Evolutionary conservation across 2,888 invertebrate species (phyloP).

Genomic region (Lasioglossum vierecki): DNA sequence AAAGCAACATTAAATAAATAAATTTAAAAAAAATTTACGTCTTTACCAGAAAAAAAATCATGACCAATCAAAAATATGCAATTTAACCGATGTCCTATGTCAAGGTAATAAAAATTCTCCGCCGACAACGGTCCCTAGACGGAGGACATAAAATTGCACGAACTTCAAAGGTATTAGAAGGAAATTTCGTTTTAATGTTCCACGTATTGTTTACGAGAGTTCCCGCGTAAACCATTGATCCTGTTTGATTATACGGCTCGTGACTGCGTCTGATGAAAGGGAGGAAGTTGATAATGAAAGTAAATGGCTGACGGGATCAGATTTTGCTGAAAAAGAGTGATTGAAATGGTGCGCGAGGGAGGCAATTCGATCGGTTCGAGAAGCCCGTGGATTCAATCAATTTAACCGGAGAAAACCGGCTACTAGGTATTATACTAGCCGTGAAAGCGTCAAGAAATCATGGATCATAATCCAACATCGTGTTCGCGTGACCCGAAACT

Average conservation of each 20-base stretch:
- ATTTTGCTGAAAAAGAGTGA: background rate
- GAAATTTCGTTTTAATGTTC: too few relatives aligned
- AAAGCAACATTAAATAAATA: too few relatives aligned
- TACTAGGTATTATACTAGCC: conserved; percentile 50
- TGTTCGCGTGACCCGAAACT: conserved; percentile 68
- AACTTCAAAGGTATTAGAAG: background rate
- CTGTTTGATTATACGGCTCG: background rate
- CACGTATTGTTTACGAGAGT: background rate
- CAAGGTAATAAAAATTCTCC: too few relatives aligned
- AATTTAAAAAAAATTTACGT: too few relatives aligned
- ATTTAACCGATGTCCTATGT: too few relatives aligned
- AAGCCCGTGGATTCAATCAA: conserved; percentile 50
- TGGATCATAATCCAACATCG: conserved; percentile 64
- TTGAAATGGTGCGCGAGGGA: background rate
- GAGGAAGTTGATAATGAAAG: background rate
- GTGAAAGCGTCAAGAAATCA: conserved; percentile 67
- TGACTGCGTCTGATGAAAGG: background rate
- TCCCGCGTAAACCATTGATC: background rate
- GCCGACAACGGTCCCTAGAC: too few relatives aligned
- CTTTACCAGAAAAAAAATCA: too few relatives aligned
- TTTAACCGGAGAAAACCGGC: conserved; percentile 45
- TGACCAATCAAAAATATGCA: too few relatives aligned
- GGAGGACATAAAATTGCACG: background rate
- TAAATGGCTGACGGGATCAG: background rate
- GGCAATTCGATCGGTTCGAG: conserved; percentile 3